Evolutionary conservation across 2,888 invertebrate species (phyloP).

Genomic region (Acrocyrtus sp.): DNA sequence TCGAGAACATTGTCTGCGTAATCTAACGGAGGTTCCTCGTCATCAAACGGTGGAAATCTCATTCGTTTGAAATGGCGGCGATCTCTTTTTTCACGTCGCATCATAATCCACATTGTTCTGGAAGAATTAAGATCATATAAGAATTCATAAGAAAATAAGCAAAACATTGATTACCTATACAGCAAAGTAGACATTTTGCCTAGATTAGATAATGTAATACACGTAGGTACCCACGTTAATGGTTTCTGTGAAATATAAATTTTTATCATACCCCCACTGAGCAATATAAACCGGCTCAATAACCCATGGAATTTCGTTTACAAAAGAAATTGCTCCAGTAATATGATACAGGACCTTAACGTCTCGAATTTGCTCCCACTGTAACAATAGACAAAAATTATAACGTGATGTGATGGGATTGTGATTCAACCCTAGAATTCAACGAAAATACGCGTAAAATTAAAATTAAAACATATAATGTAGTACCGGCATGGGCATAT

Average conservation of each 20-base stretch:
- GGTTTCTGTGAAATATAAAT: background rate
- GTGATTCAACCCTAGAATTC: too few species aligned
- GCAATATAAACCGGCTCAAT: constrained; percentile 99
- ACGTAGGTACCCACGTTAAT: background rate
- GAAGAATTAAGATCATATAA: constrained; percentile 2
- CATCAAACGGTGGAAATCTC: constrained; percentile 99
- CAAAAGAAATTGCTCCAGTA: constrained; percentile 99
- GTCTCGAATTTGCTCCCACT: constrained; percentile 99
- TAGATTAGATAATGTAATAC: background rate
- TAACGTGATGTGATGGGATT: too few species aligned
- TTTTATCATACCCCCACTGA: constrained; percentile 98
- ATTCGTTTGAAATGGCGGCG: constrained; percentile 98
- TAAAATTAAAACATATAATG: too few species aligned
- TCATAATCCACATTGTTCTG: constrained; percentile 99
- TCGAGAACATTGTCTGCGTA: constrained; percentile 99
- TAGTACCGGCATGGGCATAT: constrained; percentile 96
- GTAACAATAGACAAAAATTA: background rate
- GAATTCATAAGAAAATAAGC: background rate
- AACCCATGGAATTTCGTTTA: constrained; percentile 99
- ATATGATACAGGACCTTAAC: constrained; percentile 98
- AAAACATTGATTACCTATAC: background rate
- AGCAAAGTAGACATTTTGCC: background rate
- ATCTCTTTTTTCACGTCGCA: constrained; percentile 98
- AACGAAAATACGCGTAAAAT: too few species aligned
- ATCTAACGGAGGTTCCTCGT: constrained; percentile 99